phyloP scores from a whole-genome alignment of 2,113 vertebrate genomes.

The Verasper variegatus region DNA sequence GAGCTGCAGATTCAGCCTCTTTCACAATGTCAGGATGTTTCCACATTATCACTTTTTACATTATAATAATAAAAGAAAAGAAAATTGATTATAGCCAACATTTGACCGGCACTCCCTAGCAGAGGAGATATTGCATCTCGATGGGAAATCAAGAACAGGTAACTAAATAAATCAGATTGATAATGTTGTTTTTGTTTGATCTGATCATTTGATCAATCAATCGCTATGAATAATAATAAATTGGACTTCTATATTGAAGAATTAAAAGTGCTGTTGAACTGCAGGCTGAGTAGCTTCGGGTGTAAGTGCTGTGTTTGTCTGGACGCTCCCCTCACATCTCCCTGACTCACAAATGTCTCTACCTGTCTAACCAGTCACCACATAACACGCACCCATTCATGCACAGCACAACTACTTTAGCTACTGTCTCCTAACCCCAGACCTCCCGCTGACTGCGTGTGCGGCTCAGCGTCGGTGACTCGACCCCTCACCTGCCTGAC shows the following conservation, averaged over 20 bases:
- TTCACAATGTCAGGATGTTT: too few species aligned
- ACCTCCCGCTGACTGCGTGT: slow-evolving; percentile 40
- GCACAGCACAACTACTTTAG: slow-evolving; percentile 13
- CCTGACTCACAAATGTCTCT: slow-evolving; percentile 54
- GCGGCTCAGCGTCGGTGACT: slow-evolving; percentile 27
- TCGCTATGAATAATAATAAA: too few species aligned
- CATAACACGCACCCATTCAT: slow-evolving; percentile 29
- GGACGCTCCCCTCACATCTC: slow-evolving; percentile 59
- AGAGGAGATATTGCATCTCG: too few species aligned
- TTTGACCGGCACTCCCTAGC: too few species aligned
- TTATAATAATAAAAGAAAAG: too few species aligned
- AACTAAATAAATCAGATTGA: not conserved
- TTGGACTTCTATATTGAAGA: not conserved
- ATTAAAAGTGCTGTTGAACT: not conserved
- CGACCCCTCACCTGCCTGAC: slow-evolving; percentile 68
- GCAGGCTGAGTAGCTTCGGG: not conserved
- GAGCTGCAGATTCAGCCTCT: too few species aligned
- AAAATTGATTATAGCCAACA: too few species aligned
- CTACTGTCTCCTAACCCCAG: slow-evolving; percentile 55
- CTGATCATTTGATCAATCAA: not conserved
- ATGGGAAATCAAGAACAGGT: too few species aligned
- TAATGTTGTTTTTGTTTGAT: not conserved
- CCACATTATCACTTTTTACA: too few species aligned
- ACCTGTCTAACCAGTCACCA: slow-evolving; percentile 67
- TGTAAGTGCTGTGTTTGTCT: slow-evolving; percentile 46